Conservation (phyloP, 2,113 vertebrate genomes). For the Calypte anna region DNA sequence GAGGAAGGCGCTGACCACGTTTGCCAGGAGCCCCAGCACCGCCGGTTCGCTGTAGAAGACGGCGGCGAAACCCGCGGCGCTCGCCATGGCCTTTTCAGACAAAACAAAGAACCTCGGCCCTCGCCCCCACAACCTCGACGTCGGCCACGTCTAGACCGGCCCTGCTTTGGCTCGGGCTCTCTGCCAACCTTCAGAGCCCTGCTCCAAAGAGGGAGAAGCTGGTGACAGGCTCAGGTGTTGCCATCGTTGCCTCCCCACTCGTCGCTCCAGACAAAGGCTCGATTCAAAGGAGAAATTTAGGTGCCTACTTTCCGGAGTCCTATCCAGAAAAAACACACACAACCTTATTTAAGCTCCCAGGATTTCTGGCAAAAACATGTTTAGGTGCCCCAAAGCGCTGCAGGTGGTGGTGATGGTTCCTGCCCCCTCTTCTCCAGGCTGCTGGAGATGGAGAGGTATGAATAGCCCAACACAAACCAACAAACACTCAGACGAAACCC, state of each 20-base stretch:
- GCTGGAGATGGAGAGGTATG: constrained; percentile 50
- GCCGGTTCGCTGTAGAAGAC: constrained; percentile 90
- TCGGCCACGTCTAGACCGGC: background rate
- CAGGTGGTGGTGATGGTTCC: constrained; percentile 64
- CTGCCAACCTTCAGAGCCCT: background rate
- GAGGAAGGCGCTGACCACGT: constrained; percentile 88
- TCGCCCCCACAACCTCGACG: background rate
- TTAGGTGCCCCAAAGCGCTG: constrained; percentile 49
- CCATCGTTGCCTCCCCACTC: background rate
- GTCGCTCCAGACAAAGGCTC: constrained; percentile 26
- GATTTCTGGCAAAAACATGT: constrained; percentile 66
- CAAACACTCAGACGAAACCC: constrained; percentile 51
- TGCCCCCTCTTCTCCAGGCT: constrained; percentile 40
- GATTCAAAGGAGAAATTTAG: constrained; percentile 41
- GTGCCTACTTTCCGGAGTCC: constrained; percentile 55
- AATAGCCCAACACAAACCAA: background rate
- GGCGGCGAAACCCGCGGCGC: constrained; percentile 82
- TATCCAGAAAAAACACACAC: constrained; percentile 66
- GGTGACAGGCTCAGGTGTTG: constrained; percentile 64
- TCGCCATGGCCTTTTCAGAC: constrained; percentile 74
- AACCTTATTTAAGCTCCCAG: constrained; percentile 5
- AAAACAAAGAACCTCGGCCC: background rate
- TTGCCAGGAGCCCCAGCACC: constrained; percentile 86
- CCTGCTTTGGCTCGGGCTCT: background rate
- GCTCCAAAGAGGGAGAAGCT: background rate